Evolutionary conservation across 1,140 invertebrate species (phyloP).

Genomic region (Sinonovacula constricta): DNA sequence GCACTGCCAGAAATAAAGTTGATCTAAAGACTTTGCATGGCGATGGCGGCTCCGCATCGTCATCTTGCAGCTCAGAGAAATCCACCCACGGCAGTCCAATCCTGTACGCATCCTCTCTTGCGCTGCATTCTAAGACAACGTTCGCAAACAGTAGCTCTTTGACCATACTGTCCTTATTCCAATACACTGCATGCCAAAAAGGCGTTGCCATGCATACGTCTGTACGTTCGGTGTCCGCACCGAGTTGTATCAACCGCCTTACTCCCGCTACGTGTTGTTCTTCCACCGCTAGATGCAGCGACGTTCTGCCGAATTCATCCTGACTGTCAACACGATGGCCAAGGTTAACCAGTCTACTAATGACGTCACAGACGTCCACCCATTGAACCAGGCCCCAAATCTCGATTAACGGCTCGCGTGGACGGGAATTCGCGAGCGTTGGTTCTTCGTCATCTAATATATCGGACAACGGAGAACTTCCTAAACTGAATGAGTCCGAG

Average conservation of each 20-base stretch:
- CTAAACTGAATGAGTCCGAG: not conserved
- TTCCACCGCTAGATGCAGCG: conserved; percentile 41
- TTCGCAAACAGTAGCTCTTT: conserved; percentile 48
- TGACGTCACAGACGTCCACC: conserved; percentile 36
- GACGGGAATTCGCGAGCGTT: not conserved
- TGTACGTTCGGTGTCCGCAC: conserved; percentile 26
- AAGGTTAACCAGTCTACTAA: conserved; percentile 5
- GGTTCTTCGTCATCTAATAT: not conserved
- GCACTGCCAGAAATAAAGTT: conserved; percentile 19
- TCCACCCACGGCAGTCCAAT: conserved; percentile 34
- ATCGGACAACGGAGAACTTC: not conserved
- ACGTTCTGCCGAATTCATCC: conserved; percentile 29
- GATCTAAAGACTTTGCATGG: conserved; percentile 9
- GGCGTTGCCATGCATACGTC: conserved; percentile 43
- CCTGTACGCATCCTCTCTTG: conserved; percentile 26
- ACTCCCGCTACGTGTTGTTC: conserved; percentile 40
- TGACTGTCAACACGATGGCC: conserved; percentile 31
- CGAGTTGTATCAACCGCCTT: conserved; percentile 33
- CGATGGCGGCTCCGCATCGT: not conserved
- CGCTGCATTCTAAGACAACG: conserved; percentile 30
- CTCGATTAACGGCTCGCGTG: conserved; percentile 13
- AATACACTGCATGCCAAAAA: conserved; percentile 49
- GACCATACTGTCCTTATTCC: conserved; percentile 51
- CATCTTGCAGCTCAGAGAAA: not conserved
- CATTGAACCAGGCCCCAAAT: conserved; percentile 51